phyloP scores from a whole-genome alignment of 2,113 vertebrate genomes.

The Hirundichthys speculiger region DNA sequence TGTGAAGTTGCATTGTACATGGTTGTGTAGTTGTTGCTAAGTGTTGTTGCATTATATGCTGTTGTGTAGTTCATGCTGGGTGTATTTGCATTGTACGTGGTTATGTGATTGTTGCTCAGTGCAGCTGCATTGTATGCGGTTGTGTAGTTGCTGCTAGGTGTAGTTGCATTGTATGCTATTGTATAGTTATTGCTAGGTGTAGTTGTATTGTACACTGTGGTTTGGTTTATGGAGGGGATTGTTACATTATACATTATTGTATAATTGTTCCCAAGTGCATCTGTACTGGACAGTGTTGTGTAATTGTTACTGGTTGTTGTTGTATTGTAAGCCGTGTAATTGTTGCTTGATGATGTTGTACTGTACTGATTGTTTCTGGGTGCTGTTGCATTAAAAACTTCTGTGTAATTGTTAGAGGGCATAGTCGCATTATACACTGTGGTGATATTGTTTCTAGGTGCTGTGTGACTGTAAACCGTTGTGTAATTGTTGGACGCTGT shows the following conservation, averaged over 20 bases:
- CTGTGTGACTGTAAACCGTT: background rate
- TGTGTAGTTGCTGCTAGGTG: too few relatives aligned
- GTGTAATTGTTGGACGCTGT: background rate
- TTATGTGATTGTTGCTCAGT: background rate
- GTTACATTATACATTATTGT: background rate
- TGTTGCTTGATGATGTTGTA: background rate
- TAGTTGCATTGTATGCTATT: background rate
- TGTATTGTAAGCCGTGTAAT: background rate
- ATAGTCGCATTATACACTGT: background rate
- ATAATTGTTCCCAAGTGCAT: background rate
- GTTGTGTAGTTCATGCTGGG: background rate
- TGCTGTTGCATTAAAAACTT: background rate
- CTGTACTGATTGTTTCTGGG: background rate
- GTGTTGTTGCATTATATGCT: too few relatives aligned
- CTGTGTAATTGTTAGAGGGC: background rate
- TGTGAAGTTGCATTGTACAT: background rate
- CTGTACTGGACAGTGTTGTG: background rate
- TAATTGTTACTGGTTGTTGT: background rate
- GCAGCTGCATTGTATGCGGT: too few relatives aligned
- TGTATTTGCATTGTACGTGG: background rate
- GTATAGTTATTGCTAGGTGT: background rate
- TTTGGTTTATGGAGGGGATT: background rate
- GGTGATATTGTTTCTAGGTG: background rate
- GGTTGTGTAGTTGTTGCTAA: too few relatives aligned
- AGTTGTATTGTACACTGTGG: background rate